Percentiles rank a stretch among this genome's conserved stretches.
Evolutionary conservation across 2,113 vertebrate species (phyloP).

Genomic region (Phainopepla nitens): DNA sequence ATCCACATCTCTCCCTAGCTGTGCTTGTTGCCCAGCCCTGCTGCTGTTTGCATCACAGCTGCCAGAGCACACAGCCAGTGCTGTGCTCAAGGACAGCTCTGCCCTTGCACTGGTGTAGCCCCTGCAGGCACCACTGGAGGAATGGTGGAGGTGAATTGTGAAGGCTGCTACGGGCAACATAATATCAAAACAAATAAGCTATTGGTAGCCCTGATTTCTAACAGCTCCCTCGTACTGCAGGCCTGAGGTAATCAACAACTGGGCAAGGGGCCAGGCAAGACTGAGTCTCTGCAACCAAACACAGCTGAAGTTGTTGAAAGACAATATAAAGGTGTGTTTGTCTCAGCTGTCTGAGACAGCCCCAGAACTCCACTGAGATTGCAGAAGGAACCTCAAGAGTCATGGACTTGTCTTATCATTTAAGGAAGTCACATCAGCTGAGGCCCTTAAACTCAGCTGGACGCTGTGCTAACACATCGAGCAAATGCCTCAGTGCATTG

Average conservation of each 20-base stretch:
- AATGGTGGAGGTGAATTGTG: not conserved
- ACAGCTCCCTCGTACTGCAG: not conserved
- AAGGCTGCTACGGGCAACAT: not conserved
- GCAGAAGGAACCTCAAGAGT: not conserved
- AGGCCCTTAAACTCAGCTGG: not conserved
- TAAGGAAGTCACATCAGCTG: not conserved
- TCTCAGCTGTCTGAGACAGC: not conserved
- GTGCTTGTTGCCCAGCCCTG: fast-evolving
- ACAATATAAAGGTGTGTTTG: not conserved
- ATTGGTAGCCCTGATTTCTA: not conserved
- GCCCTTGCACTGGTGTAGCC: not conserved
- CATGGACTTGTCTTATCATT: not conserved
- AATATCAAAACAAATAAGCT: not conserved
- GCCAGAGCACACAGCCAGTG: not conserved
- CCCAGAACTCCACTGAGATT: not conserved
- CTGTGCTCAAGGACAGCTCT: not conserved
- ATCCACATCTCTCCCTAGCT: not conserved
- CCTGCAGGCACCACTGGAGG: not conserved
- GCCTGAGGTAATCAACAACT: not conserved
- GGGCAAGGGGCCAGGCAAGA: not conserved
- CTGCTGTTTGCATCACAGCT: not conserved
- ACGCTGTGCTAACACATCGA: not conserved
- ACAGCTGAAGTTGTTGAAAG: not conserved
- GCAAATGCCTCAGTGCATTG: not conserved
- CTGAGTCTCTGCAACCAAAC: not conserved